Evolutionary conservation across 2,888 invertebrate genomes (phyloP), one percentile per base, ranked within the genome.

Genomic region (Eupelmus urozonus): DNA sequence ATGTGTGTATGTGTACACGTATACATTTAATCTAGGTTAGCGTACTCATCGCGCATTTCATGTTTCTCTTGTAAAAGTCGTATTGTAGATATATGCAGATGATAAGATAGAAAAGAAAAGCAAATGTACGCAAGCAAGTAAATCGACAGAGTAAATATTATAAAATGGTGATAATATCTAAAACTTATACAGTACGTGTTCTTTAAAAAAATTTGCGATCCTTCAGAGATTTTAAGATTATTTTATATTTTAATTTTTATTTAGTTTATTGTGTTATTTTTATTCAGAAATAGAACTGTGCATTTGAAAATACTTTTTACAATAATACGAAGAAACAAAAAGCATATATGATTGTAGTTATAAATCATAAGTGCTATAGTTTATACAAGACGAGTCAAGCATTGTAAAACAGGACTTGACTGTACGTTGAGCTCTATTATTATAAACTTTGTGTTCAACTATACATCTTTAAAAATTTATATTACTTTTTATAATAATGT

Each of bases 11-110:
- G 25, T 59, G 23, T 27, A 29, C 23, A 40, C 18, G 25, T 23
- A n/a, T n/a, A n/a, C n/a, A n/a, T 70, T 57, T 73, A 65, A 73
- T 73, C 73, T 73, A 65, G 72, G 72, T 73, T 73, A 73, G 72
- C n/a, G n/a, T 63, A 63, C 29, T 55, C 72, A 57, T 23, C 23
- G 20, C 27, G 34, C 1, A 27, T 72, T 51, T 34, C 29, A 16
- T 57, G 45, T 42, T 73, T 73, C 65, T 40, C 65, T 42, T 65
- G 20, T 45, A 65, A 65, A 45, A 65, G 73, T 42, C 57, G 29
- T 25, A 29, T 57, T 65, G 27, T 23, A 45, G 49, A 65, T 65
- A 57, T 25, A 53, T 53, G 53, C 60, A 34, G 25, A 27, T 66
- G 71, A 77, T 71, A 65, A 71, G 63, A 76, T 59, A 71, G 65